These are phyloP conservation scores for Zhuqinia jingwanae DNA, from an alignment of 2,888 invertebrate genomes.

Conservation along the genomic window DNA sequence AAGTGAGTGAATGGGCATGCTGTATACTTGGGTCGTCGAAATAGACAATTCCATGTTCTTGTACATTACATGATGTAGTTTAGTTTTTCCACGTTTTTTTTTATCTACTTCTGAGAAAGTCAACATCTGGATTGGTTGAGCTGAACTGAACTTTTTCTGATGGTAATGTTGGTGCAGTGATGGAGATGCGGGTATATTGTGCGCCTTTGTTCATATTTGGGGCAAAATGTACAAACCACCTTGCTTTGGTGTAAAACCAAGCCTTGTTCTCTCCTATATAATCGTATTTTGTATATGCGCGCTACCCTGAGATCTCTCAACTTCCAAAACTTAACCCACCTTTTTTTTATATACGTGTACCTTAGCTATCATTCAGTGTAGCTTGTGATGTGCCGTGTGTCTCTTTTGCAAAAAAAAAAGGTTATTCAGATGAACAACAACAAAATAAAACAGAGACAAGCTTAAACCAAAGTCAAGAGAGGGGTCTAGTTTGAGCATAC, in stretches of 20 bases:
- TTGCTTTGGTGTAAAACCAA: neutral
- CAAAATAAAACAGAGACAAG: slow-evolving; percentile 36
- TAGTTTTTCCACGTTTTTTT: neutral
- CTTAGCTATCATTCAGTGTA: slow-evolving; percentile 18
- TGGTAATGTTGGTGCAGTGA: neutral
- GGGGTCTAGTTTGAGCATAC: neutral
- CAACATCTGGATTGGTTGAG: slow-evolving; percentile 71
- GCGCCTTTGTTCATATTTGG: neutral
- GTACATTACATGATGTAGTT: neutral
- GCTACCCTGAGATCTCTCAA: neutral
- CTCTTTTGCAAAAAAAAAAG: slow-evolving; percentile 30
- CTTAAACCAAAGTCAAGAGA: slow-evolving; percentile 10
- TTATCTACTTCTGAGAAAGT: slow-evolving; percentile 65
- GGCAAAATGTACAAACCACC: slow-evolving; percentile 18
- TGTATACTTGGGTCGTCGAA: neutral
- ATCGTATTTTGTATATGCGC: neutral
- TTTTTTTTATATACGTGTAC: neutral
- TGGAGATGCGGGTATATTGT: neutral
- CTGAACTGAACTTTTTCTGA: slow-evolving; percentile 14
- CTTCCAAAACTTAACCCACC: neutral
- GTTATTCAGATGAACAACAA: slow-evolving; percentile 60
- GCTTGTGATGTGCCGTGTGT: slow-evolving; percentile 51
- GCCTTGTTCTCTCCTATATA: neutral
- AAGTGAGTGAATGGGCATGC: neutral
- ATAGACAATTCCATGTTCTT: slow-evolving; percentile 7